Percentiles rank a stretch among this genome's conserved stretches.
Conservation (phyloP, 2,888 invertebrate genomes). For the Drosophila ustulata region DNA sequence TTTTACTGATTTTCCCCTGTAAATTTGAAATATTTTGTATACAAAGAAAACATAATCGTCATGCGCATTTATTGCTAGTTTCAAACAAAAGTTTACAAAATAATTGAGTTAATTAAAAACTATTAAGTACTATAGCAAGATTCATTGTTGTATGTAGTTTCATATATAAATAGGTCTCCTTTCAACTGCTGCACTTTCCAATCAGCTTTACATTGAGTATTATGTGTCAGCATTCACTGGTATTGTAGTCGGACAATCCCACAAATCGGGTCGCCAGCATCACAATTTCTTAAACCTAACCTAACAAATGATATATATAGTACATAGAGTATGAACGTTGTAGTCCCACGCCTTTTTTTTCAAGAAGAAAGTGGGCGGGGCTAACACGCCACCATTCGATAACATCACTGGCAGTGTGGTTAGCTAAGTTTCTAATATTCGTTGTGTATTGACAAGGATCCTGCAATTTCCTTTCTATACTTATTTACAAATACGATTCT, state of each 20-base stretch:
- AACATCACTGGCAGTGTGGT: conserved; percentile 83
- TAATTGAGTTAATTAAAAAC: conserved; percentile 37
- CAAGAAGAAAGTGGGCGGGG: neutral
- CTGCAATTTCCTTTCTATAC: conserved; percentile 52
- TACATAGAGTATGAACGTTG: conserved; percentile 61
- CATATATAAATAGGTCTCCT: conserved; percentile 47
- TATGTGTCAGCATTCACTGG: conserved; percentile 82
- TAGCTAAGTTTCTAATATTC: conserved; percentile 82
- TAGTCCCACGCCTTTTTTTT: conserved; percentile 12
- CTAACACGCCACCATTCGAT: conserved; percentile 50
- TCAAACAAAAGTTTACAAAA: conserved; percentile 41
- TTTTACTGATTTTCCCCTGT: too few relatives aligned
- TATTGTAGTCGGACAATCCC: conserved; percentile 60
- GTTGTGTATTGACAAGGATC: conserved; percentile 73
- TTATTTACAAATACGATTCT: conserved; percentile 44
- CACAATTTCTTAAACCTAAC: conserved; percentile 72
- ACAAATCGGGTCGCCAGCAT: conserved; percentile 31
- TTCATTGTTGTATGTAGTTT: conserved; percentile 23
- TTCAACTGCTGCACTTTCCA: conserved; percentile 54
- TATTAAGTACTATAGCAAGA: conserved; percentile 50
- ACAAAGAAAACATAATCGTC: conserved; percentile 1
- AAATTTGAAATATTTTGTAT: neutral
- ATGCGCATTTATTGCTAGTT: conserved; percentile 30
- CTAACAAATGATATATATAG: conserved; percentile 66
- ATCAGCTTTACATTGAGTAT: conserved; percentile 79